Base-by-base conservation (phyloP, 2,113 vertebrate genomes). In the Isichthys henryi region DNA sequence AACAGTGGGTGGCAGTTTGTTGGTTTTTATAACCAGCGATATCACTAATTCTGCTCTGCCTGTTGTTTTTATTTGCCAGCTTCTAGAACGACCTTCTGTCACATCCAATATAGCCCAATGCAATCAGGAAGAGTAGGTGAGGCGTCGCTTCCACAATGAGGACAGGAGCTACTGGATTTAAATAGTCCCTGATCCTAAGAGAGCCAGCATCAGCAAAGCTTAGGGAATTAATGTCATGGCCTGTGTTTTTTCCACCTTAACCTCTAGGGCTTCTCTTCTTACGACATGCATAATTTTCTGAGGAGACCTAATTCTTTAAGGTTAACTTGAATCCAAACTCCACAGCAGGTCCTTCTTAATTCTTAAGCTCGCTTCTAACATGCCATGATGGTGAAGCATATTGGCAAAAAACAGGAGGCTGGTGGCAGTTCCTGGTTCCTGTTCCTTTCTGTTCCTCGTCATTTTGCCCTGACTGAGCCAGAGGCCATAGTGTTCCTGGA, bases 151-250 rank as follows among this genome's bases (percentile, higher is more conserved):
- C 48, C 92, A 82, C 48, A 89, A 88, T 77, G 45, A 94, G 88
- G 90, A 92, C 88, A 92, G 89, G 87, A 88, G 87, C 89, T 90
- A 35, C 56, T 91, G 86, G 91, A 92, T 91, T 93, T 92, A 94
- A 94, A 66, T 92, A 92, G 91, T 89, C 74, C 90, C 90, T 93
- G 91, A 95, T 94, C 92, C 91, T 91, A 31, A 83, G 89, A 89
- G 91, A 93, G 90, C 93, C 91, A 93, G 90, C 91, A 92, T 93
- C 92, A 94, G 92, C 56, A 92, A 91, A 94, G 94, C 93, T 95
- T 93, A 96, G 90, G 94, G 95, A 96, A 95, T 96, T 95, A 95
- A 94, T 94, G 94, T 92, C 94, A 95, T 88, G 88, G 92, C 90
- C 89, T 90, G 90, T 93, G 89, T 21, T 85, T 94, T 92, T 93